Conservation (phyloP, 2,888 invertebrate species). For the Cremastinae sp. region DNA sequence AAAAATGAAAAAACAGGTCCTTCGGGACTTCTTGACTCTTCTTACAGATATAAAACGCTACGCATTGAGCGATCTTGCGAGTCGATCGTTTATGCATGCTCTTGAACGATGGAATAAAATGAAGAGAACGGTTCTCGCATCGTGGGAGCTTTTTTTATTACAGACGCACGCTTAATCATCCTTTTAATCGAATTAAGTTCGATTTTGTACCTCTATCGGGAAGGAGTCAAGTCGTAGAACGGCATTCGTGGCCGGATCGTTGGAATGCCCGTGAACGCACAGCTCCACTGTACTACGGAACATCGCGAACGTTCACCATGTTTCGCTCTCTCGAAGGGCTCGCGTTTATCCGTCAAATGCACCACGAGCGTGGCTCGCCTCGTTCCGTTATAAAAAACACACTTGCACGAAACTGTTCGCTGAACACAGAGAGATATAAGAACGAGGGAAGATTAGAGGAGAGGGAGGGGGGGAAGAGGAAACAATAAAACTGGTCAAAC, state of each 20-base stretch:
- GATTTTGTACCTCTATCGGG: slow-evolving; percentile 62
- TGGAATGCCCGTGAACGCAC: slow-evolving; percentile 66
- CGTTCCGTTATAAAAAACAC: slow-evolving; percentile 26
- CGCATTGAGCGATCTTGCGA: slow-evolving; percentile 41
- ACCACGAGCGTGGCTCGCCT: slow-evolving; percentile 18
- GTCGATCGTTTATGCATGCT: slow-evolving; percentile 6
- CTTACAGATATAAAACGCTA: slow-evolving; percentile 14
- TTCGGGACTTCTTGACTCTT: slow-evolving; percentile 45
- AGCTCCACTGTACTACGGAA: slow-evolving; percentile 66
- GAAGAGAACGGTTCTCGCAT: too few species aligned
- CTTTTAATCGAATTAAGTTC: slow-evolving; percentile 31
- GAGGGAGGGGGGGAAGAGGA: slow-evolving; percentile 3
- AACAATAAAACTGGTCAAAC: slow-evolving; percentile 27
- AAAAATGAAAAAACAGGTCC: slow-evolving; percentile 27
- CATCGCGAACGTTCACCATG: slow-evolving; percentile 74
- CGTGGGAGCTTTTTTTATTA: slow-evolving; percentile 8
- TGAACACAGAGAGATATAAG: slow-evolving; percentile 3
- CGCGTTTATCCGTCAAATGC: slow-evolving; percentile 24
- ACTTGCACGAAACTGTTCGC: slow-evolving; percentile 38
- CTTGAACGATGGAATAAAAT: neutral
- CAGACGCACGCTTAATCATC: slow-evolving; percentile 9
- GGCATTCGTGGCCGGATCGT: slow-evolving; percentile 61
- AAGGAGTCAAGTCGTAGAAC: slow-evolving; percentile 64
- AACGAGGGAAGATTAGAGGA: too few species aligned
- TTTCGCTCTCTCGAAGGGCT: slow-evolving; percentile 52